Base-by-base conservation (phyloP, 2,113 vertebrate genomes). In the Prunella fulvescens region DNA sequence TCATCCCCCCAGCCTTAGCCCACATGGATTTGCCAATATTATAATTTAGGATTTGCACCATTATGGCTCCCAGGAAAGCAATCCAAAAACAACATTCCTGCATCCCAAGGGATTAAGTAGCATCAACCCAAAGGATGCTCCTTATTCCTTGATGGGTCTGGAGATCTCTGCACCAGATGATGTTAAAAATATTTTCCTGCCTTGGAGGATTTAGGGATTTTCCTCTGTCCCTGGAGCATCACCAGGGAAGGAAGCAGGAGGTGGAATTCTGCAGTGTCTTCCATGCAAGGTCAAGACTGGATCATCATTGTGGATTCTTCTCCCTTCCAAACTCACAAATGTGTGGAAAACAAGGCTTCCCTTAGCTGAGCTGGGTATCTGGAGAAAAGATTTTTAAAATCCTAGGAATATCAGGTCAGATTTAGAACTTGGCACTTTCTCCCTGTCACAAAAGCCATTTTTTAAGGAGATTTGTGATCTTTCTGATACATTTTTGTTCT, bases 11-110 rank as follows among this genome's bases (percentile, higher is more conserved):
- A n/a, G 22, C 31, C 23, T 40, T 12, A 37, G 3, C 9, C 39
- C 4, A 9, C 53, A 2, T 1, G 23, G 76, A 4, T 14, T 26
- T 35, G 14, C 11, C 51, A 62, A 14, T 4, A 24, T 31, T 1
- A 3, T 4, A 4, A 51, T 71, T 31, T 7, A 9, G 23, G 42
- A 51, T 80, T 67, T 66, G 23, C 29, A 18, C 19, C 35, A 3
- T 9, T 10, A 10, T 1, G 29, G 4, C 14, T 35, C 24, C 8
- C 1, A 6, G 39, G 23, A 78, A 40, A 18, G 9, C 0, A 1
- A 57, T 22, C 40, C n/a, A 16, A 7, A n/a, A 65, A 66, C 2
- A 16, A 37, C 9, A 45, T 40, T 69, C 40, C n/a, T 28, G 1
- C 19, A 22, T 28, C 58, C 54, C 58, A 10, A 61, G 9, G 15